Percentiles rank a stretch among this genome's conserved stretches.
These are phyloP conservation scores for Montipora sp. DNA, from an alignment of 64 coral and sea anemone species.

Conservation along the genomic window DNA sequence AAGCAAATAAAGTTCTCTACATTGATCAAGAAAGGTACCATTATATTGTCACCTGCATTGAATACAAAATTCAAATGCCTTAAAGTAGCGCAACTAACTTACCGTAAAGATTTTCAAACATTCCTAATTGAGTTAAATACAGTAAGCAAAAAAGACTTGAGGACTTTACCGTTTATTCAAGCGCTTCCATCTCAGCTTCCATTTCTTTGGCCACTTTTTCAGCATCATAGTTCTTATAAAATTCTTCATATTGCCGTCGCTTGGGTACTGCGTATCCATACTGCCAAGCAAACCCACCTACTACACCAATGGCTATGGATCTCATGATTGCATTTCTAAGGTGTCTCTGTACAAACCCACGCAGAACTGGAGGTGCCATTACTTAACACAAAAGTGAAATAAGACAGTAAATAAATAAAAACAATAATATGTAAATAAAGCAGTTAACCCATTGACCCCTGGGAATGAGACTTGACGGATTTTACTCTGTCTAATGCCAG, in stretches of 20 bases:
- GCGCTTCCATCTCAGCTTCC: slow-evolving; percentile 52
- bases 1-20: too few species aligned
- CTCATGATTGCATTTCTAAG: slow-evolving; percentile 77
- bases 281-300: slow-evolving; percentile 77
- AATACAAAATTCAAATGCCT: too few species aligned
- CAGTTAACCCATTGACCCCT: too few species aligned
- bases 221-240: slow-evolving; percentile 97
- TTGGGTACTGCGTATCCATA: slow-evolving; percentile 84
- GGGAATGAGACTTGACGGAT: too few species aligned
- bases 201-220: slow-evolving; percentile 90
- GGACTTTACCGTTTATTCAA: not conserved
- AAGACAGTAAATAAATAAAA: too few species aligned
- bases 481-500: too few species aligned
- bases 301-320: slow-evolving; percentile 65
- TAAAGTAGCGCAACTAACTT: too few species aligned
- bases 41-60: too few species aligned
- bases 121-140: too few species aligned
- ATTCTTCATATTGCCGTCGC: slow-evolving; percentile 78
- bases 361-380: slow-evolving; percentile 84
- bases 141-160: not conserved
- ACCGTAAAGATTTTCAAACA: too few species aligned
- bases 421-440: too few species aligned
- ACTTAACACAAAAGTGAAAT: not conserved
- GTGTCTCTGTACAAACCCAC: slow-evolving; percentile 82
- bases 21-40: too few species aligned